Evolutionary conservation across 2,113 vertebrate genomes (phyloP).

Genomic region (Planiliza haematocheilus): DNA sequence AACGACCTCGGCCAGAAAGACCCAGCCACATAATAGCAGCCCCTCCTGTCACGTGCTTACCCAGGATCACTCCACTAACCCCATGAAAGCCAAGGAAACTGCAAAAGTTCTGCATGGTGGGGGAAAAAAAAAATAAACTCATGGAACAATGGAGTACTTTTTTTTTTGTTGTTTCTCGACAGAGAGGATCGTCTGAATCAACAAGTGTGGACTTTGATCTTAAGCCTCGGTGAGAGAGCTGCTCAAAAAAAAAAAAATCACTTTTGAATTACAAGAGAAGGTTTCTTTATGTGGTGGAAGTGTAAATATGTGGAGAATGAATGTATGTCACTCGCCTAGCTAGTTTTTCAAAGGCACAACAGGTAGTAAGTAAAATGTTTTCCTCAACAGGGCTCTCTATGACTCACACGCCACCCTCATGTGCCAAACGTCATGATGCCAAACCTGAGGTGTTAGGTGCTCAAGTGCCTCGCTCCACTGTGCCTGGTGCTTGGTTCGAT

Average conservation of each 20-base stretch:
- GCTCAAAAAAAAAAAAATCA: too few species aligned
- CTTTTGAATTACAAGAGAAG: slow-evolving; percentile 2
- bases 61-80: slow-evolving; percentile 15
- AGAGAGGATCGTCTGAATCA: not conserved
- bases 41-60: slow-evolving; percentile 14
- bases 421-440: slow-evolving; percentile 78
- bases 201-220: slow-evolving; percentile 9
- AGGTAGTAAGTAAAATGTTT: slow-evolving; percentile 3
- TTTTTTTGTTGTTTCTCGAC: not conserved
- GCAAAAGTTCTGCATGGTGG: slow-evolving; percentile 12
- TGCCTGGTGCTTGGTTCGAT: slow-evolving; percentile 78
- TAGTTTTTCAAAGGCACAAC: slow-evolving; percentile 37
- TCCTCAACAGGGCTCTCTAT: slow-evolving; percentile 28
- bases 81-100: slow-evolving; percentile 14
- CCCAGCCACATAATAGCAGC: slow-evolving; percentile 72
- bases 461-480: slow-evolving; percentile 83
- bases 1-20: slow-evolving; percentile 74
- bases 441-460: slow-evolving; percentile 76
- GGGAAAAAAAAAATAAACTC: slow-evolving; percentile 6
- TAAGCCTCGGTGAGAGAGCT: not conserved
- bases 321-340: slow-evolving; percentile 27
- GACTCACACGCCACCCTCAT: slow-evolving; percentile 53
- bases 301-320: slow-evolving; percentile 55
- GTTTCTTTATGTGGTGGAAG: slow-evolving; percentile 7
- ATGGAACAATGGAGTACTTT: slow-evolving; percentile 17